Conservation (phyloP, 2,113 vertebrate species). For the Tichodroma muraria region DNA sequence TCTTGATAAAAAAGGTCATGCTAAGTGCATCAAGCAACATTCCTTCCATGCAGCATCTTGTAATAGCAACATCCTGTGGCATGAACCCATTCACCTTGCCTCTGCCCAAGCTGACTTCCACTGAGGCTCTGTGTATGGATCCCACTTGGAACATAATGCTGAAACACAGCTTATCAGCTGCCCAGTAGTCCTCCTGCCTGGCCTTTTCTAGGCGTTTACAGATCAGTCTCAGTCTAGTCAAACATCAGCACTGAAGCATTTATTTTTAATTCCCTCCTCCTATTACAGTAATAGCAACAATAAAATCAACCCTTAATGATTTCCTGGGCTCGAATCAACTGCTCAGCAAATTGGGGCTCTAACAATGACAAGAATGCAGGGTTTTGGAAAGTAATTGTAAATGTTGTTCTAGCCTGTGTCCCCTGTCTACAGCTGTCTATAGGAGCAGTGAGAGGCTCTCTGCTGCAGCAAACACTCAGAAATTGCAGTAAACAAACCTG, state of each 20-base stretch:
- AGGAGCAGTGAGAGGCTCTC: background rate
- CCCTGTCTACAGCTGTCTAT: background rate
- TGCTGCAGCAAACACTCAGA: accelerated
- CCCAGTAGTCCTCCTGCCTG: background rate
- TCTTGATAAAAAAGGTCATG: background rate
- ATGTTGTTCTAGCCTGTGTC: background rate
- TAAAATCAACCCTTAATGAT: background rate
- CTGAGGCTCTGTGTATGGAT: background rate
- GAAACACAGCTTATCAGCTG: background rate
- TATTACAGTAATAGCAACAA: background rate
- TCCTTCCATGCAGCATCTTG: background rate
- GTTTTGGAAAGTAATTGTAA: background rate
- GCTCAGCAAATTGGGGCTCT: background rate
- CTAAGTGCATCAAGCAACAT: accelerated
- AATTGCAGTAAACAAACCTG: background rate
- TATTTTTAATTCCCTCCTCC: background rate
- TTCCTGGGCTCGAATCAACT: background rate
- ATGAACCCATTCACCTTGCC: background rate
- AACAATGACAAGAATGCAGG: background rate
- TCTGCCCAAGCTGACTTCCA: background rate
- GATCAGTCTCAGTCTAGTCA: background rate
- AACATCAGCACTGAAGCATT: background rate
- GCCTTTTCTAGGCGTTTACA: background rate
- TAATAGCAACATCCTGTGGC: background rate
- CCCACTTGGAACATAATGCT: background rate